Percentiles rank a stretch among this genome's conserved stretches.
phyloP scores from a whole-genome alignment of 2,888 invertebrate species.

The Patella ulyssiponensis region DNA sequence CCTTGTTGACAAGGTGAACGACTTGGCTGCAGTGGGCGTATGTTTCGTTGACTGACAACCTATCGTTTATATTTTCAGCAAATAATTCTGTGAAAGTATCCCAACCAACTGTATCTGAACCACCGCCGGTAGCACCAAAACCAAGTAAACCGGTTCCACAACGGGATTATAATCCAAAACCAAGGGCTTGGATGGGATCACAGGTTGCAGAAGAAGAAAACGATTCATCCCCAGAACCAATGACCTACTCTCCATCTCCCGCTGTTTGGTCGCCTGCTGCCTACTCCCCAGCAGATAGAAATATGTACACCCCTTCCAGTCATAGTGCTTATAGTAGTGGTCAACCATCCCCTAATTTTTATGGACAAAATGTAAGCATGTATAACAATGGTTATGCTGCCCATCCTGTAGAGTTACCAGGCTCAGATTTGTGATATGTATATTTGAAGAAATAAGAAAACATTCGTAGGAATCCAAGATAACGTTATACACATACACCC shows the following conservation, averaged over 20 bases:
- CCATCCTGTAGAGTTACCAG: conserved; percentile 14
- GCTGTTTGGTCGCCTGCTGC: not conserved
- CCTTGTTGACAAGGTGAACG: no score
- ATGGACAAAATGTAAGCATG: conserved; percentile 7
- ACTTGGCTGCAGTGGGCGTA: no score
- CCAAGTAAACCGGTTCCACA: conserved; percentile 16
- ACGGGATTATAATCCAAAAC: conserved; percentile 55
- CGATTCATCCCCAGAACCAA: conserved; percentile 1
- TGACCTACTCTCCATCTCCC: not conserved
- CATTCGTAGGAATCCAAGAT: not conserved
- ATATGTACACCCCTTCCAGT: not conserved
- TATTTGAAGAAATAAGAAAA: not conserved
- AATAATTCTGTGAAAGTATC: not conserved
- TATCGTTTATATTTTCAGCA: not conserved
- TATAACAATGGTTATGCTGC: conserved; percentile 8
- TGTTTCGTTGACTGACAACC: no score
- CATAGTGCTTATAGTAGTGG: not conserved
- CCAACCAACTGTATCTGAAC: conserved; percentile 5
- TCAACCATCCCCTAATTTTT: conserved; percentile 1
- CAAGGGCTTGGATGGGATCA: conserved; percentile 47
- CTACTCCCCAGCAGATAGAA: not conserved
- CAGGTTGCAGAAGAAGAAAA: not conserved
- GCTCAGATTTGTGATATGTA: conserved; percentile 27
- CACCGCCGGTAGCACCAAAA: conserved; percentile 6
- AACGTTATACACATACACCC: no score